Evolutionary conservation across 2,113 vertebrate species (phyloP), one percentile per base, ranked within the genome.

Genomic region (Thryonomys swinderianus): DNA sequence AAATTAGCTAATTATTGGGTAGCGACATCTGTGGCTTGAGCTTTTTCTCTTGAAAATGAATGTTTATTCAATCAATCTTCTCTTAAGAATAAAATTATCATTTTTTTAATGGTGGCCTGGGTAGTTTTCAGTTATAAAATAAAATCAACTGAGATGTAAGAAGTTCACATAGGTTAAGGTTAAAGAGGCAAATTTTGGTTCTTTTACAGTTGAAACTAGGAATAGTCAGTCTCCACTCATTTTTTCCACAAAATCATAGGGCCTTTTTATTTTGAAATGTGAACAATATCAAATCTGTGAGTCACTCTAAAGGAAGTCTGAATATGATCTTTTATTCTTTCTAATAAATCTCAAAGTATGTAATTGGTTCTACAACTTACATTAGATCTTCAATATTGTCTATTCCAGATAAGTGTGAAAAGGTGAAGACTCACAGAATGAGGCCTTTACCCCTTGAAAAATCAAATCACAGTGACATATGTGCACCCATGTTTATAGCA

Each of bases 111-210:
- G 78, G 85, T 95, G 90, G 78, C 69, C 85, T 45, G 59, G 67
- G 85, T 82, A 92, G 67, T 96, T 95, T 88, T 88, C 78, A 91
- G 25, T 83, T 91, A 42, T 93, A 90, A 95, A 96, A 89, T 62
- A 73, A 91, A 90, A 71, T 78, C 4, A 16, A 37, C 92, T 86
- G 88, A 88, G 37, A 48, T 62, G 89, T 51, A 79, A 89, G 34
- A 91, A 84, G 25, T 82, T 91, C 67, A 78, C 62, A 62, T 45
- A 30, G 51, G n/a, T 90, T 89, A 91, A 74, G 42, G 23, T 73
- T 91, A 90, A 90, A 93, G 34, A 88, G 55, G 55, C 42, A 27
- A 78, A 87, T 67, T 71, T 85, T 40, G 3, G 20, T 82, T 94
- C n/a, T 88, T 90, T 92, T 90, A 66, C 30, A 91, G 80, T 57